phyloP scores from a whole-genome alignment of 1,140 invertebrate genomes.

The Pogonognathellus flavescens region DNA sequence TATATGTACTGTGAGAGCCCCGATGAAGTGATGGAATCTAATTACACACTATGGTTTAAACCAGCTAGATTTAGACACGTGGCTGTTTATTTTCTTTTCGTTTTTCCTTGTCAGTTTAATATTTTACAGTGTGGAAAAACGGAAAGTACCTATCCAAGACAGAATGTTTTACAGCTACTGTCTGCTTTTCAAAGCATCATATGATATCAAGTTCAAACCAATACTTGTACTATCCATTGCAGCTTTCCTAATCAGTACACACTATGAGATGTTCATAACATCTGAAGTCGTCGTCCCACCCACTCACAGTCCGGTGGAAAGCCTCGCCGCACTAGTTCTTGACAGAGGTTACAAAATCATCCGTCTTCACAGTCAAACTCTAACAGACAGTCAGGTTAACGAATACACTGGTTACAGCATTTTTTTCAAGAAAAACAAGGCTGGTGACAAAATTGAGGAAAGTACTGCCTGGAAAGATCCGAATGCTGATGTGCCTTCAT shows the following conservation, averaged over 20 bases:
- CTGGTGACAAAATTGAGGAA: too few relatives aligned
- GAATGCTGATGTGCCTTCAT: too few relatives aligned
- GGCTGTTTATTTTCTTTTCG: background rate
- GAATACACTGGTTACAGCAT: too few relatives aligned
- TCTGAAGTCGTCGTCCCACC: background rate
- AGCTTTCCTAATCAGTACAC: background rate
- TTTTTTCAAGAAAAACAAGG: too few relatives aligned
- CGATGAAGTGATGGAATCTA: background rate
- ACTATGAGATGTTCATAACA: background rate
- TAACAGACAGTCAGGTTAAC: too few relatives aligned
- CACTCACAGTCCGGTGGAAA: too few relatives aligned
- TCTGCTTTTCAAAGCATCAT: background rate
- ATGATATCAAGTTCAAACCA: background rate
- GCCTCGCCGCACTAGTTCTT: too few relatives aligned
- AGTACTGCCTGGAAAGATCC: too few relatives aligned
- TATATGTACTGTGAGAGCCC: background rate
- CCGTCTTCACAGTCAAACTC: too few relatives aligned
- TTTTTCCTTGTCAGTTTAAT: background rate
- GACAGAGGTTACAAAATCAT: too few relatives aligned
- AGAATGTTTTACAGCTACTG: background rate
- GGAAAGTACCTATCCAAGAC: background rate
- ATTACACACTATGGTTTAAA: background rate
- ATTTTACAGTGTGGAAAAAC: background rate
- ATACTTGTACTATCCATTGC: background rate
- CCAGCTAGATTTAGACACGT: background rate